These are phyloP conservation scores for Phasia obesa DNA, from an alignment of 2,888 invertebrate species.

Conservation along the genomic window DNA sequence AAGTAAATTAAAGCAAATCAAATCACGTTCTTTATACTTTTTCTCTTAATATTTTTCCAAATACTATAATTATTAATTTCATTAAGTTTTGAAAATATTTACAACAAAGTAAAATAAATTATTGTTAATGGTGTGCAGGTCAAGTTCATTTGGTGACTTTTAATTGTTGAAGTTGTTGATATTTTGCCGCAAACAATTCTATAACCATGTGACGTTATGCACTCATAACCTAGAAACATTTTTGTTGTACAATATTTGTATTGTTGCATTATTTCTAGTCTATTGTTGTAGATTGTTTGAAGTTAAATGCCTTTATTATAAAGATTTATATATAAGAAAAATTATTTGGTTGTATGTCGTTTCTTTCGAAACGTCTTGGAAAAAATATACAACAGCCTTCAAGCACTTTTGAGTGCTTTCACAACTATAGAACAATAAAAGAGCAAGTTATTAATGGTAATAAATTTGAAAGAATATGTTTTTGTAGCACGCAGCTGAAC, in stretches of 20 bases:
- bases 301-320: neutral
- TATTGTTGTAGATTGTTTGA: conserved; percentile 2
- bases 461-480: no score
- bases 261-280: conserved; percentile 18
- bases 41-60: neutral
- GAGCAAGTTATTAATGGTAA: no score
- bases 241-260: conserved; percentile 29
- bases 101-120: neutral
- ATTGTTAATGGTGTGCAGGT: conserved; percentile 18
- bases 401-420: no score
- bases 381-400: no score
- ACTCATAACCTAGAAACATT: conserved; percentile 25
- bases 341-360: neutral
- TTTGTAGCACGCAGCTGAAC: no score
- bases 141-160: conserved; percentile 52
- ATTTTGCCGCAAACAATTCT: conserved; percentile 22
- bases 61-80: neutral
- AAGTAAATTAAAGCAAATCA: no score
- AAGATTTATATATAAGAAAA: neutral
- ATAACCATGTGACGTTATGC: conserved; percentile 45
- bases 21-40: no score
- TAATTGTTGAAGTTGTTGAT: conserved; percentile 47
- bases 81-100: neutral
- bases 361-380: no score
- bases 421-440: no score